Conservation (phyloP, 2,888 invertebrate species). For the Tridacna gigas region DNA sequence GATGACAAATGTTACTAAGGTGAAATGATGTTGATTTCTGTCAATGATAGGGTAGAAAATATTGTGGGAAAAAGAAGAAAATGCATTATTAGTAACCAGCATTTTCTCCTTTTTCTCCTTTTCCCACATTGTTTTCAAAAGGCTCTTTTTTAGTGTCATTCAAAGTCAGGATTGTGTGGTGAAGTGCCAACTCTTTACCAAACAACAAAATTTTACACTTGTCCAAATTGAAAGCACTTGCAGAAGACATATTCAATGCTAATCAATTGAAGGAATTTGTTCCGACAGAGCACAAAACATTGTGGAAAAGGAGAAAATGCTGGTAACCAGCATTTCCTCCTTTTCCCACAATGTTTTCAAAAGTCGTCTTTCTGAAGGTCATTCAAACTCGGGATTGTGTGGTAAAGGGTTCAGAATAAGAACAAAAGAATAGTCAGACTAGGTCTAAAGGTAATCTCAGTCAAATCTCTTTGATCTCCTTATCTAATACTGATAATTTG, state of each 20-base stretch:
- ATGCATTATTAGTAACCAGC: background rate
- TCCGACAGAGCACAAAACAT: background rate
- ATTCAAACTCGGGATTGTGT: background rate
- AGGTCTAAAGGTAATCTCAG: background rate
- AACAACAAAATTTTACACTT: no score
- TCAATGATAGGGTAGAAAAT: no score
- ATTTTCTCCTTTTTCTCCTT: background rate
- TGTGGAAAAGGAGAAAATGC: background rate
- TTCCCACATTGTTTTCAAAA: no score
- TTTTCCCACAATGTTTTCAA: background rate
- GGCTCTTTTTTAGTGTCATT: no score
- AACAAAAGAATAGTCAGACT: background rate
- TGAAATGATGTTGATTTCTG: no score
- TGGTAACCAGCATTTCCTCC: background rate
- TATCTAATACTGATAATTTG: constrained; percentile 1
- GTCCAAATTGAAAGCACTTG: no score
- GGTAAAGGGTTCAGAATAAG: background rate
- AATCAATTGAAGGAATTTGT: no score
- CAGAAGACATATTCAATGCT: no score
- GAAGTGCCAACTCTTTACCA: no score
- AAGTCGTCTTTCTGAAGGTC: background rate
- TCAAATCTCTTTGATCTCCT: background rate
- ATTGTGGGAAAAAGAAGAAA: background rate
- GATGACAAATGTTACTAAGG: no score
- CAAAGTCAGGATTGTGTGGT: no score